phyloP scores from a whole-genome alignment of 2,888 invertebrate species.

The Glaucopsyche alexis region DNA sequence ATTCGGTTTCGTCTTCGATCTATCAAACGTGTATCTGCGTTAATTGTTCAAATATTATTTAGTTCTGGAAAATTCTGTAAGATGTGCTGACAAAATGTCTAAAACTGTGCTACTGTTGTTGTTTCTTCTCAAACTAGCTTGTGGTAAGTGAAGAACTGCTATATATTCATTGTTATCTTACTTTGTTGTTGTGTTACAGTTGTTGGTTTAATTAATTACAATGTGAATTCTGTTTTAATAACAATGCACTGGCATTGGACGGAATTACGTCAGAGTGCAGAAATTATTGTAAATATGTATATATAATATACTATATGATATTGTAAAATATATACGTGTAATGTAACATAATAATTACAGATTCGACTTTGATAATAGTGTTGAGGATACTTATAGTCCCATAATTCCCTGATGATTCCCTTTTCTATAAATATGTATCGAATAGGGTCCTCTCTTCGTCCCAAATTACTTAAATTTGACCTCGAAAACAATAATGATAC shows the following conservation, averaged over 20 bases:
- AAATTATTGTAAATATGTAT: not conserved
- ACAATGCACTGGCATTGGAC: not conserved
- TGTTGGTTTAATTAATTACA: not conserved
- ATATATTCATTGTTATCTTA: not conserved
- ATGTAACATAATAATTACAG: too few species aligned
- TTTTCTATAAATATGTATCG: too few species aligned
- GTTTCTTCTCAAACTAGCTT: not conserved
- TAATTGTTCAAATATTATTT: not conserved
- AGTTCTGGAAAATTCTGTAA: not conserved
- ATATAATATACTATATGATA: too few species aligned
- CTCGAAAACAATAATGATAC: too few species aligned
- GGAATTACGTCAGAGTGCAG: not conserved
- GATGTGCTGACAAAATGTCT: constrained; percentile 7
- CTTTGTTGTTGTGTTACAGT: not conserved
- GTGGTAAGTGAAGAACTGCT: not conserved
- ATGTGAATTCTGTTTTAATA: not conserved
- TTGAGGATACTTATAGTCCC: too few species aligned
- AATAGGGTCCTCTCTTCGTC: too few species aligned
- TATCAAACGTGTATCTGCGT: not conserved
- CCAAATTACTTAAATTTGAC: too few species aligned
- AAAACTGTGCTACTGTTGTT: not conserved
- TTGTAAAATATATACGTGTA: too few species aligned
- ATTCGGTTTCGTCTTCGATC: not conserved
- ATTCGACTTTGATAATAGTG: too few species aligned
- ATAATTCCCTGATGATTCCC: too few species aligned